Base-by-base conservation (phyloP, 2,888 invertebrate species). In the Minunthozetes semirufus region DNA sequence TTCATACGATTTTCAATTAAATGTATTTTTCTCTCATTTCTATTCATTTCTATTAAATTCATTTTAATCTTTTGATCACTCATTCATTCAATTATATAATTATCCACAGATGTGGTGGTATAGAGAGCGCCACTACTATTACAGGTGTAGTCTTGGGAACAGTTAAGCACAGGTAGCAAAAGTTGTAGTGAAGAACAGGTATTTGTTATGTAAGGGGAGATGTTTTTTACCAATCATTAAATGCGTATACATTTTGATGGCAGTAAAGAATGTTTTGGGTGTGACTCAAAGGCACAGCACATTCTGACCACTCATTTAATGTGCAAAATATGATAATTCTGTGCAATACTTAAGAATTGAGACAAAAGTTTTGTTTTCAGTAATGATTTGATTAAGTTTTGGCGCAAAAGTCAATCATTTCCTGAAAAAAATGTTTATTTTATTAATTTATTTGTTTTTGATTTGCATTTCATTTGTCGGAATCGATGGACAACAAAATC, bases 401-500 rank as follows among this genome's bases (percentile, higher is more conserved):
- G 33, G 27, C 15, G 17, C 29, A 17, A 63, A 63, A 29, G 27
- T 33, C 17, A 63, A 33, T 63, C 13, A 19, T 38, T 33, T 33
- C 11, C 17, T n/a, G 27, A 63, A 33, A 17, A 22, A 33, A 38
- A 63, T 63, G 63, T 63, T 33, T 17, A n/a, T 63, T 63, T 11
- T 33, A 27, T 17, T 29, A 17, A 63, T 63, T n/a, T 63, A 63
- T 63, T 33, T n/a, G 27, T 33, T 56, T 19, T 11, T 56, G 22
- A 22, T n/a, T 25, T 56, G 56, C 17, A 22, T 56, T 22, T 56
- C 9, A 11, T 56, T 22, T 22, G 9, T 25, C 25, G 4, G 22
- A 56, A 56, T 56, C 56, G 19, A 1, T 56, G 56, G 61, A 25
- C 79, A 79, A 66, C 77, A 78, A 19, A 78, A 78, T 63, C 80